Evolutionary conservation across 2,888 invertebrate genomes (phyloP).

Genomic region (Agrochola lota): DNA sequence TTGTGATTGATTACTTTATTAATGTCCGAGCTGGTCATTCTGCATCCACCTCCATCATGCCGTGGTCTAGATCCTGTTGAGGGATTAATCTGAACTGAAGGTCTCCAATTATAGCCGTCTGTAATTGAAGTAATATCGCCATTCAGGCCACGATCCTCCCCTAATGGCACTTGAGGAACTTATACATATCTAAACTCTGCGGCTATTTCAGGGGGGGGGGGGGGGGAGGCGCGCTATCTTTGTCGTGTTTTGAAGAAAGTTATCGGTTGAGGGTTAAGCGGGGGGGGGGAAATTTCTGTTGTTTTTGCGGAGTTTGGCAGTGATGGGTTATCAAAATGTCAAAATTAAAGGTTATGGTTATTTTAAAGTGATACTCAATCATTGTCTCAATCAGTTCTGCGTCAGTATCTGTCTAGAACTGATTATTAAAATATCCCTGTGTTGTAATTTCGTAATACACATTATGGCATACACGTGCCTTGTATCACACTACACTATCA

Average conservation of each 20-base stretch:
- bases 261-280: constrained; percentile 15
- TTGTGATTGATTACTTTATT: no score
- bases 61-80: constrained; percentile 26
- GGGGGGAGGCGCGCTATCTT: background rate
- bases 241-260: constrained; percentile 47
- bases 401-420: no score
- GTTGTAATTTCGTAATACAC: no score
- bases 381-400: background rate
- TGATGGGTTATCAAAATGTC: constrained; percentile 2
- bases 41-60: background rate
- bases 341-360: background rate
- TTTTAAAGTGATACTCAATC: background rate
- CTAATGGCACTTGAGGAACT: constrained; percentile 61
- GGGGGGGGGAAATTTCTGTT: constrained; percentile 10
- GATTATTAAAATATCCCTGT: background rate
- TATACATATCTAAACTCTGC: constrained; percentile 55
- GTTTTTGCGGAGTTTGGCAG: constrained; percentile 21
- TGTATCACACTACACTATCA: no score
- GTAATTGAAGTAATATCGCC: constrained; percentile 63
- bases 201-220: constrained; percentile 35
- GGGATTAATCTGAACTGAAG: constrained; percentile 58
- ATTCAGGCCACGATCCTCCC: constrained; percentile 56
- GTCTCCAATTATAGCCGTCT: constrained; percentile 57
- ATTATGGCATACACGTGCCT: background rate
- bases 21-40: constrained; percentile 4